Conservation (phyloP, 2,113 vertebrate genomes). For the Bettongia penicillata region DNA sequence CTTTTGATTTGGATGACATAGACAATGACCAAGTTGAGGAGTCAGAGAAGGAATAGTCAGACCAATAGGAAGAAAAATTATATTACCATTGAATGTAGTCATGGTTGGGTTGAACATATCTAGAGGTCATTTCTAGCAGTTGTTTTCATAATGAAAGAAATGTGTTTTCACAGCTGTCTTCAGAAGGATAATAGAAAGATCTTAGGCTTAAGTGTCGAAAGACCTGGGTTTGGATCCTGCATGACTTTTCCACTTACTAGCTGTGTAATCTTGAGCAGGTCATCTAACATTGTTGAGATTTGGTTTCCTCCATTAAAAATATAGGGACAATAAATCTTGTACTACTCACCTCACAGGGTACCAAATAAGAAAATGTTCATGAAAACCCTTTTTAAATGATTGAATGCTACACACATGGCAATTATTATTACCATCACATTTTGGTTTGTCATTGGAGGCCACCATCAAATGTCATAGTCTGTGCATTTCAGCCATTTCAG, state of each 20-base stretch:
- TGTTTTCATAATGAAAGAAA: background rate
- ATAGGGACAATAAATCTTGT: background rate
- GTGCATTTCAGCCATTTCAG: background rate
- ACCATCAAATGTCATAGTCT: background rate
- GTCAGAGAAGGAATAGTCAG: background rate
- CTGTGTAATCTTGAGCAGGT: background rate
- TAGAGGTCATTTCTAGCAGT: background rate
- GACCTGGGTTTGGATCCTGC: background rate
- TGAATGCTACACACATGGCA: background rate
- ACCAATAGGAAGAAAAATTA: background rate
- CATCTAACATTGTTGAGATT: background rate
- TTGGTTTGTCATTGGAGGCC: background rate
- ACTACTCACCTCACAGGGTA: background rate
- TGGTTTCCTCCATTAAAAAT: conserved; percentile 3
- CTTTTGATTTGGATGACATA: background rate
- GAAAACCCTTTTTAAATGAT: background rate
- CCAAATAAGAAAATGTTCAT: background rate
- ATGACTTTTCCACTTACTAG: background rate
- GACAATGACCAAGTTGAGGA: background rate
- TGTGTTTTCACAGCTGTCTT: background rate
- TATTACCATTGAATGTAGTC: background rate
- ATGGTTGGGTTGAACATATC: background rate
- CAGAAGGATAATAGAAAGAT: background rate
- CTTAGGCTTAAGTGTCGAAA: background rate
- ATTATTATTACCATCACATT: background rate